Evolutionary conservation across 2,797 vertebrate genomes (phyloP).

Genomic region (Neomorphus geoffroyi): DNA sequence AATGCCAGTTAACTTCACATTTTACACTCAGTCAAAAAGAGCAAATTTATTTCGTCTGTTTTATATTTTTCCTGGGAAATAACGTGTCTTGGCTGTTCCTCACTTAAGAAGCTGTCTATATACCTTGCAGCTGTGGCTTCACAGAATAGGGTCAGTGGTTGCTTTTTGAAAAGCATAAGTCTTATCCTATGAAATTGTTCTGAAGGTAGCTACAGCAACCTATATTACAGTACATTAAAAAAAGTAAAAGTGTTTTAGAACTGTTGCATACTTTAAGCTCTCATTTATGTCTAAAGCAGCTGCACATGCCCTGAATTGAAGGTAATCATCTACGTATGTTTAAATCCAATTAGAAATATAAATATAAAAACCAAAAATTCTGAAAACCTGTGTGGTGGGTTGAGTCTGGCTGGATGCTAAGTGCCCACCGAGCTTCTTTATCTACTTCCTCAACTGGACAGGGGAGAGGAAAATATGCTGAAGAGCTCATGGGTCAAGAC

Average conservation of each 20-base stretch:
- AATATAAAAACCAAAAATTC: neutral
- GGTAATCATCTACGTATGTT: neutral
- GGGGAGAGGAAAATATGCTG: neutral
- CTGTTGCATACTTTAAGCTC: neutral
- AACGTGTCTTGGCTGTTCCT: neutral
- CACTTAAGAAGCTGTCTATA: neutral
- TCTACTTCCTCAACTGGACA: neutral
- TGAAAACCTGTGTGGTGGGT: neutral
- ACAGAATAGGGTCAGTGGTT: neutral
- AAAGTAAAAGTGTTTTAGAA: neutral
- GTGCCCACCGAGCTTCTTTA: neutral
- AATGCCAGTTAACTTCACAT: neutral
- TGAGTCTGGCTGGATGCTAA: neutral
- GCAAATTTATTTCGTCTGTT: neutral
- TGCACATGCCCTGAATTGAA: neutral
- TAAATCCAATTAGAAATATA: neutral
- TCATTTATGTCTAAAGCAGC: neutral
- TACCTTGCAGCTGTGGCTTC: neutral
- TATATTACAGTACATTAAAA: neutral
- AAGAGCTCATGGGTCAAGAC: rapidly evolving
- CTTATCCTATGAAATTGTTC: neutral
- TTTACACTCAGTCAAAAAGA: neutral
- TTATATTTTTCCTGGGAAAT: neutral
- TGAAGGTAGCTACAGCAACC: neutral
- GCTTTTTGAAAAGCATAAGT: neutral